phyloP scores from a whole-genome alignment of 2,888 invertebrate species.

The Phanerotoma sp. region DNA sequence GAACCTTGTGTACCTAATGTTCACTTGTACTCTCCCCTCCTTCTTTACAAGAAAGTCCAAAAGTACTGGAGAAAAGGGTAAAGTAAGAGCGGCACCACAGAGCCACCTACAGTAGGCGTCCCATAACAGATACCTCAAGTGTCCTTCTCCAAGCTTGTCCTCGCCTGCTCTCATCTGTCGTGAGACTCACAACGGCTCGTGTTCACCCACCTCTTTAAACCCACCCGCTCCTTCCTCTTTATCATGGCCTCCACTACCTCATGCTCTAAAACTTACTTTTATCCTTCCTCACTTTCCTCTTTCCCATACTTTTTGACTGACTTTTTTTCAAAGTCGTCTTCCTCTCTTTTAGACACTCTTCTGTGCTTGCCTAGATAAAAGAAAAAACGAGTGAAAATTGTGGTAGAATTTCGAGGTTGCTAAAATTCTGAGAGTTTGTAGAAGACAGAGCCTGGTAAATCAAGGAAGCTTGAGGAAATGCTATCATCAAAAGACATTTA shows the following conservation, averaged over 20 bases:
- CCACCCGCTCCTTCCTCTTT: neutral
- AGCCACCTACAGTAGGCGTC: neutral
- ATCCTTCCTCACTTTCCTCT: neutral
- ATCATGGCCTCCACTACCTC: neutral
- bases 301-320: neutral
- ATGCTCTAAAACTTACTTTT: conserved; percentile 3
- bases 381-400: too few species aligned
- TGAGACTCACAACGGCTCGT: neutral
- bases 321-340: neutral
- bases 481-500: too few species aligned
- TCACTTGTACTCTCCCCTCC: conserved; percentile 6
- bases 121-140: neutral
- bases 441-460: too few species aligned
- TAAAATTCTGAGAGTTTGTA: too few species aligned
- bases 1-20: conserved; percentile 35
- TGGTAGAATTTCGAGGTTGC: neutral
- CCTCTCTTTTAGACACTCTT: too few species aligned
- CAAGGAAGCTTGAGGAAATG: too few species aligned
- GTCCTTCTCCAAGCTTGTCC: neutral
- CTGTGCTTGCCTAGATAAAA: too few species aligned
- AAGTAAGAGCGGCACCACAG: neutral
- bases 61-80: neutral
- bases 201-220: conserved; percentile 5
- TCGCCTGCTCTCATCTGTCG: neutral
- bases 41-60: neutral